Conservation (phyloP, 2,113 vertebrate genomes). For the Tychaedon coryphoeus region DNA sequence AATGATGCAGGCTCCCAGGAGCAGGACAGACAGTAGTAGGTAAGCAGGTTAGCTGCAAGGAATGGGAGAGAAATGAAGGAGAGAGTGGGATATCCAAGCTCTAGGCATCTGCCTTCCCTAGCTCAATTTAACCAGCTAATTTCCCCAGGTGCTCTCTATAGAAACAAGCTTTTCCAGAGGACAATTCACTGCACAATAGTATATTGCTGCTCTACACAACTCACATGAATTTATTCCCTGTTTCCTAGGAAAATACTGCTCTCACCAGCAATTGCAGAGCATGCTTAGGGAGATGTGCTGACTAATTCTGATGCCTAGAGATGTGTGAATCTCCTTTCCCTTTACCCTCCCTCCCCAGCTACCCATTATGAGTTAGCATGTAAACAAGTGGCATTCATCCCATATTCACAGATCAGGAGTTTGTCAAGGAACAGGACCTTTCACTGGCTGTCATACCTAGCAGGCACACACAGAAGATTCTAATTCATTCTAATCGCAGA, state of each 20-base stretch:
- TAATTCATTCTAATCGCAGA: background rate
- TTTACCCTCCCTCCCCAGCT: background rate
- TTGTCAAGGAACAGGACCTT: background rate
- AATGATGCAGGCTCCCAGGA: background rate
- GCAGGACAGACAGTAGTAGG: background rate
- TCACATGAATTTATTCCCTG: background rate
- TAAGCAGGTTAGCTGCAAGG: background rate
- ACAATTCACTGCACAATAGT: background rate
- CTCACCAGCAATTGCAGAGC: background rate
- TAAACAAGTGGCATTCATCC: background rate
- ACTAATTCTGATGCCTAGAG: background rate
- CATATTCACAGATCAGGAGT: background rate
- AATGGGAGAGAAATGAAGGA: background rate
- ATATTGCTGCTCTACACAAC: background rate
- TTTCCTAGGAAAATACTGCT: background rate
- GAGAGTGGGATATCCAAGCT: background rate
- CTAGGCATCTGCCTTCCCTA: background rate
- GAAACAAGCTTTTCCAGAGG: background rate
- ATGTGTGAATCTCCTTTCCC: background rate
- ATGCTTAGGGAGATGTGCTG: accelerated
- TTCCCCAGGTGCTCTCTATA: background rate
- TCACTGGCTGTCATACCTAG: background rate
- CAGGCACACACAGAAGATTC: background rate
- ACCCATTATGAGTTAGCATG: background rate
- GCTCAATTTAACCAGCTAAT: background rate